Percentiles rank a stretch among this genome's conserved stretches.
Conservation (phyloP, 2,113 vertebrate genomes). For the Eublepharis macularius region DNA sequence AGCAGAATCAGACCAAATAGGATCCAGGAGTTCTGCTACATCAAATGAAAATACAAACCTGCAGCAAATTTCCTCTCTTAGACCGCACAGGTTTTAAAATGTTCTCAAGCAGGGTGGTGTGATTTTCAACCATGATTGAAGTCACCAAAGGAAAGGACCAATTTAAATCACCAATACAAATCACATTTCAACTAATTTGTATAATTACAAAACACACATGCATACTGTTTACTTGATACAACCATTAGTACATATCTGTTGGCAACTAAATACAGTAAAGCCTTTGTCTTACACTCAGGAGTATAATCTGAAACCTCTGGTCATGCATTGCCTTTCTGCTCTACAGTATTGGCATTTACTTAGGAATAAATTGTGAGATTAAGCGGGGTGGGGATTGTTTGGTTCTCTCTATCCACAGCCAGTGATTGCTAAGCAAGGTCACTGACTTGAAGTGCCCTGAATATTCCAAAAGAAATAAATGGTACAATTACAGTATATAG, state of each 20-base stretch:
- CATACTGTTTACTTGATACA: not conserved
- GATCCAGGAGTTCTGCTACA: no score
- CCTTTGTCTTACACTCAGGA: not conserved
- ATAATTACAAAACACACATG: not conserved
- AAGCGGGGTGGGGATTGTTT: not conserved
- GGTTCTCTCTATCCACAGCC: not conserved
- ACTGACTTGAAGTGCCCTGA: not conserved
- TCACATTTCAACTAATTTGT: not conserved
- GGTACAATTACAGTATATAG: not conserved
- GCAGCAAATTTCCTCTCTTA: not conserved
- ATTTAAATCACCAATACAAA: not conserved
- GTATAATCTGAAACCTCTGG: not conserved
- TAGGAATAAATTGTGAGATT: not conserved
- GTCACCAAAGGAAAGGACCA: not conserved
- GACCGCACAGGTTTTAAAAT: constrained; percentile 2
- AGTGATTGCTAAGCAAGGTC: not conserved
- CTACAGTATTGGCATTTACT: not conserved
- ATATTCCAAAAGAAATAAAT: not conserved
- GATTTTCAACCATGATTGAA: not conserved
- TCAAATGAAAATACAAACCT: not conserved
- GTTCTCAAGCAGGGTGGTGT: not conserved
- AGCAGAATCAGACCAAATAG: no score
- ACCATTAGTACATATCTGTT: not conserved
- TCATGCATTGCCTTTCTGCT: not conserved
- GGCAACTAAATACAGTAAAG: not conserved